phyloP scores from a whole-genome alignment of 2,888 invertebrate species.

The Drosophila fulvimacula region DNA sequence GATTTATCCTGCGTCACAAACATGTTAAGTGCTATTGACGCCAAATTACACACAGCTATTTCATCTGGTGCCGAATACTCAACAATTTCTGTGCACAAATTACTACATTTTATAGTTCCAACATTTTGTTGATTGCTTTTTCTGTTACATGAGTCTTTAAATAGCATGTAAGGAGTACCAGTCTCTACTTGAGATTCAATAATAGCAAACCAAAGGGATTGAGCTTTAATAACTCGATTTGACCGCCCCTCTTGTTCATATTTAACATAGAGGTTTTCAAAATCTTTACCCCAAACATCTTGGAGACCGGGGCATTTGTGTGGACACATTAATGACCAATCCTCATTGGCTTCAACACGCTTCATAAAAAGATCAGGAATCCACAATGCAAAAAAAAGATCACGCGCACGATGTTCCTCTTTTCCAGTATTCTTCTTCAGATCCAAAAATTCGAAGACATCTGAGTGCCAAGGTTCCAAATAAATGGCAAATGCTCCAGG shows the following conservation, averaged over 20 bases:
- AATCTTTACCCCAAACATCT: constrained; percentile 98
- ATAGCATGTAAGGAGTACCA: constrained; percentile 98
- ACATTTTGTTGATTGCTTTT: constrained; percentile 99
- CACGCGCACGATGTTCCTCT: constrained; percentile 96
- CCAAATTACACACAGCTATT: constrained; percentile 98
- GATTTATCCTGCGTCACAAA: constrained; percentile 92
- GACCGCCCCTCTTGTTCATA: constrained; percentile 93
- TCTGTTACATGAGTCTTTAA: constrained; percentile 97
- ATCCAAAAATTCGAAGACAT: constrained; percentile 97
- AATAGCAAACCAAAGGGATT: constrained; percentile 96
- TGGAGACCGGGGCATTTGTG: constrained; percentile 95
- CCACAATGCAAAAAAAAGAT: constrained; percentile 98
- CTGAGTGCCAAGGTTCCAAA: constrained; percentile 99
- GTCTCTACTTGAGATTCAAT: constrained; percentile 98
- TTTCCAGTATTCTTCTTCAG: constrained; percentile 97
- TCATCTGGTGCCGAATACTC: constrained; percentile 97
- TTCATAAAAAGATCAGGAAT: constrained; percentile 99
- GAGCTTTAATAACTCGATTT: constrained; percentile 90
- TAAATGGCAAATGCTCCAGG: constrained; percentile 99
- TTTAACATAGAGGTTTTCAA: constrained; percentile 93
- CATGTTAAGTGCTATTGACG: constrained; percentile 98
- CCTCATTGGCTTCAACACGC: constrained; percentile 92
- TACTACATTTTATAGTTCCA: constrained; percentile 99
- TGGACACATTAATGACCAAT: constrained; percentile 99
- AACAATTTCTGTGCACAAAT: constrained; percentile 98